Evolutionary conservation across 2,888 invertebrate genomes (phyloP).

Genomic region (Bruchidius siliquastri): DNA sequence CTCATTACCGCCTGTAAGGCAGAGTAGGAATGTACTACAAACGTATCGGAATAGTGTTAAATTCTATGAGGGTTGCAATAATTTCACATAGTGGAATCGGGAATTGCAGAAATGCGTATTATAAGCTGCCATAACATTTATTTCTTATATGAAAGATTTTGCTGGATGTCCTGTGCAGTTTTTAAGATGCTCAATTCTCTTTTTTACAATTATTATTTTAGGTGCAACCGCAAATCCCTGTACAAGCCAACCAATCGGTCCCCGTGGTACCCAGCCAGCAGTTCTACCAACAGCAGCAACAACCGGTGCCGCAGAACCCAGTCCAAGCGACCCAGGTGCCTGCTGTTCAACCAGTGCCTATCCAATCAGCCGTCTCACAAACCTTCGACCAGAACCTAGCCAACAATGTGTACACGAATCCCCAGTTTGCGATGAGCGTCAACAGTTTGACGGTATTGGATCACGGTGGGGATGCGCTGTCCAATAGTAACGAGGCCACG

Average conservation of each 20-base stretch:
- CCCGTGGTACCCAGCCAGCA: neutral
- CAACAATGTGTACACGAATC: constrained; percentile 42
- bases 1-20: too few relatives aligned
- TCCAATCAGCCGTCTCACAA: constrained; percentile 3
- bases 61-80: too few relatives aligned
- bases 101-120: too few relatives aligned
- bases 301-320: neutral
- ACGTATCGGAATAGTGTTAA: too few relatives aligned
- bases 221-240: neutral
- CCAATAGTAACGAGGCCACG: constrained; percentile 14
- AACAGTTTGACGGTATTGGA: constrained; percentile 37
- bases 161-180: too few relatives aligned
- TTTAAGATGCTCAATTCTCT: too few relatives aligned
- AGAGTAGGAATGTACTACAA: too few relatives aligned
- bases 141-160: too few relatives aligned
- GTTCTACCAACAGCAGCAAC: neutral
- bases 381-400: constrained; percentile 11
- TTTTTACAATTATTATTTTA: neutral
- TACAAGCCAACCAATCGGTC: neutral
- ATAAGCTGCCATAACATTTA: too few relatives aligned
- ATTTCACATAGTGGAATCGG: too few relatives aligned
- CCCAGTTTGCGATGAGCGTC: constrained; percentile 42
- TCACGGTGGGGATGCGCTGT: constrained; percentile 19
- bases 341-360: neutral
- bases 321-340: constrained; percentile 3